Evolutionary conservation across 2,113 vertebrate species (phyloP).

Genomic region (Leptocoma aspasia): DNA sequence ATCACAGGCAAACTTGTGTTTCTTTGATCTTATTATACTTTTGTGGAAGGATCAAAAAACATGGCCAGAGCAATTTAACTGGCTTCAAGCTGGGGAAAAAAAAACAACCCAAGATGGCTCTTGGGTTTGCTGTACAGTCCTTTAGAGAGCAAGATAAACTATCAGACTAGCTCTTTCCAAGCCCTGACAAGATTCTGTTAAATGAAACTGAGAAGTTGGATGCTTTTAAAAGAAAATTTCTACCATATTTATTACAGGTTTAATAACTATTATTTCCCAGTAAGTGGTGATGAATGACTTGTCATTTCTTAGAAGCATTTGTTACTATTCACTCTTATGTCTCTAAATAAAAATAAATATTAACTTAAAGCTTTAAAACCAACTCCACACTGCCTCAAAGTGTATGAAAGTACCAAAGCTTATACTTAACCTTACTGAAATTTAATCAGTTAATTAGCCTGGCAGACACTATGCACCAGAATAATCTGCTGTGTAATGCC

Average conservation of each 20-base stretch:
- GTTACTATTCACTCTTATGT: not conserved
- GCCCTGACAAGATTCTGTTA: not conserved
- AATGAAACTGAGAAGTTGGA: not conserved
- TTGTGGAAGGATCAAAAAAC: not conserved
- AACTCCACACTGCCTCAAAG: not conserved
- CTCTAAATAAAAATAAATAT: not conserved
- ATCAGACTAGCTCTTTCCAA: not conserved
- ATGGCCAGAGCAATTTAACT: not conserved
- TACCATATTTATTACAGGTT: not conserved
- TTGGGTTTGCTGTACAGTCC: not conserved
- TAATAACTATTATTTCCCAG: not conserved
- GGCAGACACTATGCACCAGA: not conserved
- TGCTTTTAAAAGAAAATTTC: not conserved
- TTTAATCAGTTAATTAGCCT: not conserved
- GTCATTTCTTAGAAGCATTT: not conserved
- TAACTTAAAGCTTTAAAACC: not conserved
- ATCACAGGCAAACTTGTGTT: not conserved
- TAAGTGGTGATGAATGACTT: not conserved
- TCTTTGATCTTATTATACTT: not conserved
- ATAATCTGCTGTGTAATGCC: not conserved
- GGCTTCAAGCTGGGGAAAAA: not conserved
- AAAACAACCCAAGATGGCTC: not conserved
- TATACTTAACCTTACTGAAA: not conserved
- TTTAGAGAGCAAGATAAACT: not conserved
- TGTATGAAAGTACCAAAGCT: not conserved